Evolutionary conservation across 2,888 invertebrate genomes (phyloP), one percentile per base, ranked within the genome.

Genomic region (Platycheirus albimanus): DNA sequence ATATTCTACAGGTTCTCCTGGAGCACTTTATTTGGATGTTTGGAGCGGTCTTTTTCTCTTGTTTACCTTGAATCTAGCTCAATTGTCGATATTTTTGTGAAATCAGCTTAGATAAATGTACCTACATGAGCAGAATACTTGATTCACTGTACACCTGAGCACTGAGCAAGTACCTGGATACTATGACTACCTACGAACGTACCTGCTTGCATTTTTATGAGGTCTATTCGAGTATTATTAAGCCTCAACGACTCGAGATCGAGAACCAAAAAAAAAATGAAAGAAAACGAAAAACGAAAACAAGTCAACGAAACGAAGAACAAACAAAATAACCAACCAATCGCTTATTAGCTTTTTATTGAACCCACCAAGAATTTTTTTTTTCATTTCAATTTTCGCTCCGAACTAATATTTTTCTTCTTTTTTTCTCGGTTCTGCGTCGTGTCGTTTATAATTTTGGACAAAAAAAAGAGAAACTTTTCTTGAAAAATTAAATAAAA

Each of bases 251-350:
- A 41, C 41, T 41, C 15, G 3, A 41, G 15, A 41, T 41, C 0
- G n/a, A n/a, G n/a, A n/a, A n/a, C n/a, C n/a, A n/a, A n/a, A n/a
- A n/a, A n/a, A n/a, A n/a, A n/a, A n/a, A n/a, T n/a, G n/a, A n/a
- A n/a, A n/a, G n/a, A n/a, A n/a, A n/a, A 15, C 5, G 1, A 15
- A 1, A 58, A 56, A 56, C 8, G 38, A 56, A 28, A 41, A 41
- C 41, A 58, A 58, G 15, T 41, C 24, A 24, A 56, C 56, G 56
- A 56, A 38, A 24, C 10, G 58, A 24, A 28, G 28, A 58, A 38
- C 10, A 56, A 41, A 56, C 11, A 24, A 58, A 41, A 41, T n/a
- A 38, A 5, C 56, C 56, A 56, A 56, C 38, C 0, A 24, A 24
- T 24, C 24, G 24, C 24, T 24, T 24, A 24, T 24, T 24, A 24